phyloP scores from a whole-genome alignment of 1,140 invertebrate species.

The Scaptomyza pallida region DNA sequence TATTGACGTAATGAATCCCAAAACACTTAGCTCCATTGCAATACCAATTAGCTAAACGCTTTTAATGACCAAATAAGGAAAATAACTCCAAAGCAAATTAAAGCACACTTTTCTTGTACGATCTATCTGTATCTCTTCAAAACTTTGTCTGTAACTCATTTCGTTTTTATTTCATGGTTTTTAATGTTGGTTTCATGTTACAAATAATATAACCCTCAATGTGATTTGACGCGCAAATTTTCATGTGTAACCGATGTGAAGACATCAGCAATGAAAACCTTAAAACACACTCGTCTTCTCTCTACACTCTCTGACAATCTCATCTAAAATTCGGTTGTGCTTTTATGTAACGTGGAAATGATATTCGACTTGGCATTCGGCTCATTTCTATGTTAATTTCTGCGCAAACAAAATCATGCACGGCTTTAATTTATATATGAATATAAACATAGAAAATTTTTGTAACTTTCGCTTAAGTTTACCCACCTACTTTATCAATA shows the following conservation, averaged over 20 bases:
- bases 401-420: constrained; percentile 19
- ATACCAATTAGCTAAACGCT: constrained; percentile 51
- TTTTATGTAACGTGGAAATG: constrained; percentile 69
- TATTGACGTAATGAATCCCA: constrained; percentile 11
- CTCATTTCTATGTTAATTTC: constrained; percentile 69
- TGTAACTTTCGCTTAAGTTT: constrained; percentile 52
- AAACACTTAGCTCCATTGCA: constrained; percentile 36
- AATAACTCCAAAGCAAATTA: constrained; percentile 33
- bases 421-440: constrained; percentile 18
- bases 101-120: constrained; percentile 14
- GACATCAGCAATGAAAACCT: constrained; percentile 43
- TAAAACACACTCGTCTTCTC: not conserved
- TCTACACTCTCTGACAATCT: constrained; percentile 24
- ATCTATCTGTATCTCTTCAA: constrained; percentile 5
- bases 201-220: constrained; percentile 13
- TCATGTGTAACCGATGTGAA: constrained; percentile 50
- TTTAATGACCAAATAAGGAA: constrained; percentile 55
- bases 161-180: constrained; percentile 51
- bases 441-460: constrained; percentile 41
- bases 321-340: constrained; percentile 63
- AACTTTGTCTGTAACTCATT: constrained; percentile 30
- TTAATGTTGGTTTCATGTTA: constrained; percentile 17
- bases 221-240: constrained; percentile 45
- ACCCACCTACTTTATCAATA: constrained; percentile 2
- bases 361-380: constrained; percentile 46